phyloP scores from a whole-genome alignment of 2,888 invertebrate species.

The Polydrusus cervinus region DNA sequence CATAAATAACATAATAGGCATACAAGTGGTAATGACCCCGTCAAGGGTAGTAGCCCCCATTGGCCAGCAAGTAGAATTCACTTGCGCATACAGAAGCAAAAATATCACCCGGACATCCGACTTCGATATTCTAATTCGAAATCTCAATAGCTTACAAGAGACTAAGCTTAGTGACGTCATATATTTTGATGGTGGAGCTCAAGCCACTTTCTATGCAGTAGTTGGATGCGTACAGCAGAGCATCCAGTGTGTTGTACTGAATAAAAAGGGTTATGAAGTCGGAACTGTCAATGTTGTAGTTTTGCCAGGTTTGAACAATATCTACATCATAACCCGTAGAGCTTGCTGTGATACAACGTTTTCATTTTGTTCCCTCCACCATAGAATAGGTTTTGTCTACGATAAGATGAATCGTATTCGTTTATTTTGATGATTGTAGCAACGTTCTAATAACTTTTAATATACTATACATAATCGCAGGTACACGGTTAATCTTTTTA shows the following conservation, averaged over 20 bases:
- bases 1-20: constrained; percentile 11
- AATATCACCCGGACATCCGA: constrained; percentile 57
- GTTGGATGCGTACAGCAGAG: constrained; percentile 63
- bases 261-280: constrained; percentile 52
- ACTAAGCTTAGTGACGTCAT: constrained; percentile 41
- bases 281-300: constrained; percentile 57
- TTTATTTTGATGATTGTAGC: constrained; percentile 1
- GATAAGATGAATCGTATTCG: background rate
- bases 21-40: constrained; percentile 71
- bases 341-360: constrained; percentile 57
- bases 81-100: constrained; percentile 71
- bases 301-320: constrained; percentile 60
- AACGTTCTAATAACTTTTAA: constrained; percentile 4
- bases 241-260: constrained; percentile 57
- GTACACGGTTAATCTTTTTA: too few relatives aligned
- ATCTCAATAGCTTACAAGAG: constrained; percentile 55
- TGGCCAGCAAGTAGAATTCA: constrained; percentile 70
- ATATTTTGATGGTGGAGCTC: constrained; percentile 54
- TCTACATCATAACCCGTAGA: constrained; percentile 47
- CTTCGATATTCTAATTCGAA: constrained; percentile 57
- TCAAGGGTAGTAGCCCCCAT: constrained; percentile 69
- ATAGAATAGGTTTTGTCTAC: constrained; percentile 31
- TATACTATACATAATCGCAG: too few relatives aligned
- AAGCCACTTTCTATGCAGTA: constrained; percentile 64
- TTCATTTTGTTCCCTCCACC: constrained; percentile 41